A percentile compares a stretch with the other conserved stretches of the same genome.
Conservation (phyloP, 2,113 vertebrate species). For the Macrotus californicus region DNA sequence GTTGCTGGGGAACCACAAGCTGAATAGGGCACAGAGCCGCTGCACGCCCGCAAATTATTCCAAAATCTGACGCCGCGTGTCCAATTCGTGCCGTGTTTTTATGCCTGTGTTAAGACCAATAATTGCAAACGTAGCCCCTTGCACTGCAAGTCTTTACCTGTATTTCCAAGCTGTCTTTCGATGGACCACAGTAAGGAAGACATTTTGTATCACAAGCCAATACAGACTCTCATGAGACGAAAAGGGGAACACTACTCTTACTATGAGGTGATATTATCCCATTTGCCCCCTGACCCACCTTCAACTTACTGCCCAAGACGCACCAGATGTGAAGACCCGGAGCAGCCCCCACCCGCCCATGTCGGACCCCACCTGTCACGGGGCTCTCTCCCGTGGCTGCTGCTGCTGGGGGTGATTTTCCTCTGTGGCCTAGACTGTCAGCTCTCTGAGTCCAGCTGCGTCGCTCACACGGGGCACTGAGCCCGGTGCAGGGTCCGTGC, state of each 20-base stretch:
- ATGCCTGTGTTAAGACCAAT: neutral
- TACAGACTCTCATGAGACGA: neutral
- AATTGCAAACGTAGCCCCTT: neutral
- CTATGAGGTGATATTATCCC: neutral
- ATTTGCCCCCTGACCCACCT: neutral
- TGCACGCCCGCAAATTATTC: neutral
- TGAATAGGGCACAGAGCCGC: rapidly evolving
- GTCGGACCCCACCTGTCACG: rapidly evolving
- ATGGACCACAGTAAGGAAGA: neutral
- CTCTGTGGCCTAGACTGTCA: neutral
- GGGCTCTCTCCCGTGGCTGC: neutral
- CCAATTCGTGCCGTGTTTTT: neutral
- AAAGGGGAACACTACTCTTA: neutral
- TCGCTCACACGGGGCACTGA: neutral
- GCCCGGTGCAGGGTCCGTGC: neutral
- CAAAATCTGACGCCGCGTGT: rapidly evolving
- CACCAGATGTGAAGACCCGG: rapidly evolving
- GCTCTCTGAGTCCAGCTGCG: neutral
- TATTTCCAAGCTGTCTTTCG: neutral
- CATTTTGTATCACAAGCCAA: neutral
- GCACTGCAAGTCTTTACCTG: too few species aligned
- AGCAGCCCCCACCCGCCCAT: rapidly evolving
- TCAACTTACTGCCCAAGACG: neutral
- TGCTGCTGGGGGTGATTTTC: neutral
- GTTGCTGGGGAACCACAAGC: too few species aligned